Conservation (phyloP, 2,797 vertebrate genomes). For the Spheniscus humboldti region DNA sequence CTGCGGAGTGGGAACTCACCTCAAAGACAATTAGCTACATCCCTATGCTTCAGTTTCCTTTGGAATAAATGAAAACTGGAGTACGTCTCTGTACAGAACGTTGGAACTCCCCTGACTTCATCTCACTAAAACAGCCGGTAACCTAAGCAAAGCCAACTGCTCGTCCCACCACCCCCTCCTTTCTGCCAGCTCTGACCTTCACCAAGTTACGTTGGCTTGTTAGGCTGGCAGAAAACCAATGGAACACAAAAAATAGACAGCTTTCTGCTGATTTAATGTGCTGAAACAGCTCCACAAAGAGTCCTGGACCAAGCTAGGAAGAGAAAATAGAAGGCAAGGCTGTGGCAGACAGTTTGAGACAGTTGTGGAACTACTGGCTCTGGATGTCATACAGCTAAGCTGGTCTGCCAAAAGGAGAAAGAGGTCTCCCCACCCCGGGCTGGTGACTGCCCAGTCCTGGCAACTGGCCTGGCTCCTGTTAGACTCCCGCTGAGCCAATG, state of each 20-base stretch:
- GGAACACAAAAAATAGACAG: background rate
- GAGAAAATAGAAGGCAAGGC: background rate
- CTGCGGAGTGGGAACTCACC: background rate
- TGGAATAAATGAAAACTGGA: background rate
- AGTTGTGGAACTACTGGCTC: background rate
- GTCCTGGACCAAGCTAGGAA: background rate
- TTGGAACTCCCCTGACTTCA: background rate
- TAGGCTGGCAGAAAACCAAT: background rate
- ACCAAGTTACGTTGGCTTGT: background rate
- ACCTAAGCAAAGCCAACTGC: background rate
- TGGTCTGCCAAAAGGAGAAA: background rate
- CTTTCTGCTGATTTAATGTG: background rate
- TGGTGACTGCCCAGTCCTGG: background rate
- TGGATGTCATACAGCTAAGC: background rate
- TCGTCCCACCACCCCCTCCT: background rate
- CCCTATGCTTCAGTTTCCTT: background rate
- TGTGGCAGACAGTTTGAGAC: background rate
- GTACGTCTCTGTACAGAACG: fast-evolving
- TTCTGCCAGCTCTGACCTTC: background rate
- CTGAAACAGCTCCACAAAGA: background rate
- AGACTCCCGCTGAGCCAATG: background rate
- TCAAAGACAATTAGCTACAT: background rate
- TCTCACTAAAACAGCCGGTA: background rate
- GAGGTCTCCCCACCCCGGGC: fast-evolving
- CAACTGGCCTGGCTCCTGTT: background rate